phyloP scores from a whole-genome alignment of 2,113 vertebrate species.

The Poeciliopsis turrubarensis region DNA sequence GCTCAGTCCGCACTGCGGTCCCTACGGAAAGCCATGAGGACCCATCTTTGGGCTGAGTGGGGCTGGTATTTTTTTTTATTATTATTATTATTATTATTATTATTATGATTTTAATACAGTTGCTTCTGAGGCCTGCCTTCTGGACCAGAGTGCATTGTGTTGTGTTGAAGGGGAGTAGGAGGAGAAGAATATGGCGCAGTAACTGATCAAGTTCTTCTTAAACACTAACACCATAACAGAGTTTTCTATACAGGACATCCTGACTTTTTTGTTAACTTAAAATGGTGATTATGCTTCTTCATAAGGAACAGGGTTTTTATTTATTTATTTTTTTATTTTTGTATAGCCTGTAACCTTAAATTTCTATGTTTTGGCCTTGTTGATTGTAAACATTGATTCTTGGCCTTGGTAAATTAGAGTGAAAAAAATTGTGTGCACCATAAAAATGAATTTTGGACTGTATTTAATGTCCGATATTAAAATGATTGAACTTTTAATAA shows the following conservation, averaged over 20 bases:
- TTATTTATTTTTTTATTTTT: neutral
- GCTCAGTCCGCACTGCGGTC: conserved; percentile 95
- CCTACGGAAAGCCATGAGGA: conserved; percentile 88
- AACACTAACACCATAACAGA: neutral
- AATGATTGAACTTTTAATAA: neutral
- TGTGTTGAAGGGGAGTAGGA: conserved; percentile 1
- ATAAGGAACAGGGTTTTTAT: too few species aligned
- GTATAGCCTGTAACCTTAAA: neutral
- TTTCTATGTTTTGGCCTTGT: neutral
- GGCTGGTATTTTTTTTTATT: conserved; percentile 28
- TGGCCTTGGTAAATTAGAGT: neutral
- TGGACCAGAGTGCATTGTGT: conserved; percentile 17
- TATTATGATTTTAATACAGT: neutral
- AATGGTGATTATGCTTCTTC: too few species aligned
- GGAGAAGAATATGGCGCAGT: conserved; percentile 42
- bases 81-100: too few species aligned
- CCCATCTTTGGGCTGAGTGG: conserved; percentile 68
- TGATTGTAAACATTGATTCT: neutral
- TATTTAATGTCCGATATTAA: neutral
- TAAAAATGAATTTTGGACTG: neutral
- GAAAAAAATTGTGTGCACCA: neutral
- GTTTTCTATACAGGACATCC: neutral
- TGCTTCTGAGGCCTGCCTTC: conserved; percentile 18
- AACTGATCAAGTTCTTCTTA: neutral
- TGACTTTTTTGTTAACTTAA: neutral